Percentiles rank a stretch among this genome's conserved stretches.
These are phyloP conservation scores for Hydrocynus forskahlii DNA, from an alignment of 2,797 vertebrate species.

Conservation along the genomic window DNA sequence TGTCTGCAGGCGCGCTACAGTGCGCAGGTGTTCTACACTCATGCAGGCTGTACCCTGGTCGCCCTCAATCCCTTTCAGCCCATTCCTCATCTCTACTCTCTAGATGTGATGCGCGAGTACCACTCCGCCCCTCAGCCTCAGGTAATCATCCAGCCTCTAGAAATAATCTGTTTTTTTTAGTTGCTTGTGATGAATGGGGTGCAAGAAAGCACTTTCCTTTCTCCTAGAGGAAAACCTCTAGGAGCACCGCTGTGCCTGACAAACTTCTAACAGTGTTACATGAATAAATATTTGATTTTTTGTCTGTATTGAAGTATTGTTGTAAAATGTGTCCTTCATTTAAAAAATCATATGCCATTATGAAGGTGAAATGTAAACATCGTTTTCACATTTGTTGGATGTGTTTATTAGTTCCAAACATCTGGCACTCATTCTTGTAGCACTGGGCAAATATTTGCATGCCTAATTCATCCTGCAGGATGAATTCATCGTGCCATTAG, in stretches of 20 bases:
- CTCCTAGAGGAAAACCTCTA: too few species aligned
- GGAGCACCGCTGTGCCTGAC: too few species aligned
- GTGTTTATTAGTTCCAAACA: neutral
- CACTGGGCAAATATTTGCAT: slow-evolving; percentile 8
- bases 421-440: neutral
- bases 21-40: slow-evolving; percentile 88
- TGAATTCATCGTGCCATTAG: neutral
- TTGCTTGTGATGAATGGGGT: too few species aligned
- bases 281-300: too few species aligned
- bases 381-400: neutral
- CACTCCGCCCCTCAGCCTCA: slow-evolving; percentile 85
- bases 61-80: slow-evolving; percentile 95
- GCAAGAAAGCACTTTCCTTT: too few species aligned
- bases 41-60: slow-evolving; percentile 94
- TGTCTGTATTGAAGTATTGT: too few species aligned
- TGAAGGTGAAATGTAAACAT: too few species aligned
- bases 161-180: too few species aligned
- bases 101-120: slow-evolving; percentile 90
- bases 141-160: slow-evolving; percentile 76
- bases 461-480: neutral
- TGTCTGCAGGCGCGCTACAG: slow-evolving; percentile 93
- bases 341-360: too few species aligned
- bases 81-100: slow-evolving; percentile 85
- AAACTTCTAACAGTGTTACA: too few species aligned
- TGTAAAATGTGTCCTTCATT: too few species aligned